Base-by-base conservation (phyloP, 2,113 vertebrate genomes). In the Barbus barbus region DNA sequence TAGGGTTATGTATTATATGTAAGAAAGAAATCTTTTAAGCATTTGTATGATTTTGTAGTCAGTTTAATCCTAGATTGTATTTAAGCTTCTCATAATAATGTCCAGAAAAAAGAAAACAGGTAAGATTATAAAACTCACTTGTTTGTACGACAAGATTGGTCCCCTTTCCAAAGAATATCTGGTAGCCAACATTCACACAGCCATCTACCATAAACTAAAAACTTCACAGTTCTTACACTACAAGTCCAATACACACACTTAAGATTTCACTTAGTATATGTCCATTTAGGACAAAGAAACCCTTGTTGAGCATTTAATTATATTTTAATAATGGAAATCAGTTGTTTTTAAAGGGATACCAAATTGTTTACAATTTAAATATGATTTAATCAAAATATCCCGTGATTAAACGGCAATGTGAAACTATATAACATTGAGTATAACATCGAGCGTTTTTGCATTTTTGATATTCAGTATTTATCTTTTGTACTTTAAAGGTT, bases 151-250 rank as follows among this genome's bases (percentile, higher is more conserved):
- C 22, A 63, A 77, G 28, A 51, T n/a, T 65, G 26, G 83, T 77
- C 16, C 60, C 58, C 28, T 51, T 84, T 26, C 44, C 83, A 84
- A 84, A 83, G 33, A 74, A 12, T 5, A 83, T 38, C 13, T 74
- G 31, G 36, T 61, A 7, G 1, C 69, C 16, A 69, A 12, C 61
- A 61, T 72, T 84, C 82, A 87, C 82, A 84, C 86, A 71, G 58
- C 65, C 82, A 69, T 56, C 44, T 65, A 74, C 4, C 72, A 28
- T 41, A 6, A 36, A 41, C 58, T 79, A 28, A 60, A 79, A 80
- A 31, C 36, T 20, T 22, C 31, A 26, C 63, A 44, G 44, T 73
- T 67, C 31, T 36, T 22, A 22, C 67, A 36, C 67, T n/a, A 71
- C 22, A 36, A 71, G 36, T 13, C 18, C 7, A 48, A 26, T 13